Evolutionary conservation across 2,797 vertebrate genomes (phyloP).

Genomic region (Netta rufina): DNA sequence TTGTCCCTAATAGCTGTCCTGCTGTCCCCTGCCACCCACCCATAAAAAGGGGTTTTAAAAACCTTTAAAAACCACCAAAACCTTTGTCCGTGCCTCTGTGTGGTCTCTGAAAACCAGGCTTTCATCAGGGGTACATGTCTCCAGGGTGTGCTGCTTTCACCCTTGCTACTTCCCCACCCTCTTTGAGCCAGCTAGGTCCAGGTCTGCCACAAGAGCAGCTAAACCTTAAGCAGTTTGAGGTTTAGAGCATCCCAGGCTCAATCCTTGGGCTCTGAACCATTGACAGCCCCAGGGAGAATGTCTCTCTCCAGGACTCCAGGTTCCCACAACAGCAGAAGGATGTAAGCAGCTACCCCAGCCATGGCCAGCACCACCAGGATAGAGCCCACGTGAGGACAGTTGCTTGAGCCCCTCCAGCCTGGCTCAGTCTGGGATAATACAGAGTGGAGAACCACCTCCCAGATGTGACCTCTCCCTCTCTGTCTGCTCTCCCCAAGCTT

Average conservation of each 20-base stretch:
- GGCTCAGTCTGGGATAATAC: neutral
- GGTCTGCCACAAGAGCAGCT: neutral
- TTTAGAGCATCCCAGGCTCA: neutral
- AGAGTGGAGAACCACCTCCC: neutral
- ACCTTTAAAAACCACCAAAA: too few species aligned
- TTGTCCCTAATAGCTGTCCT: neutral
- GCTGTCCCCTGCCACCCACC: neutral
- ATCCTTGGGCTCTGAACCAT: neutral
- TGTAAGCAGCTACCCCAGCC: too few species aligned
- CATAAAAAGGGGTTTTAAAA: neutral
- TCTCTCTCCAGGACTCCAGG: neutral
- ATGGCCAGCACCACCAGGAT: neutral
- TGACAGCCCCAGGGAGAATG: neutral
- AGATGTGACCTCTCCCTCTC: neutral
- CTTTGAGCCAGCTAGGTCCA: neutral
- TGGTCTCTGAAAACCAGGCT: neutral
- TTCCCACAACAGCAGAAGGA: neutral
- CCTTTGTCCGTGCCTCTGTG: neutral
- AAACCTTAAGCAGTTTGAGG: neutral
- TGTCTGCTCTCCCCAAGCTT: neutral
- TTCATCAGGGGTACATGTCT: neutral
- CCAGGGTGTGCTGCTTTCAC: neutral
- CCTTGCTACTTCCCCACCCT: neutral
- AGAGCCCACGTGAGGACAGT: neutral
- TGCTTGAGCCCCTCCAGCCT: neutral